Conservation (phyloP, 30 jellyfish, hydroid and myxozoan species). For the Cassiopea xamachana region DNA sequence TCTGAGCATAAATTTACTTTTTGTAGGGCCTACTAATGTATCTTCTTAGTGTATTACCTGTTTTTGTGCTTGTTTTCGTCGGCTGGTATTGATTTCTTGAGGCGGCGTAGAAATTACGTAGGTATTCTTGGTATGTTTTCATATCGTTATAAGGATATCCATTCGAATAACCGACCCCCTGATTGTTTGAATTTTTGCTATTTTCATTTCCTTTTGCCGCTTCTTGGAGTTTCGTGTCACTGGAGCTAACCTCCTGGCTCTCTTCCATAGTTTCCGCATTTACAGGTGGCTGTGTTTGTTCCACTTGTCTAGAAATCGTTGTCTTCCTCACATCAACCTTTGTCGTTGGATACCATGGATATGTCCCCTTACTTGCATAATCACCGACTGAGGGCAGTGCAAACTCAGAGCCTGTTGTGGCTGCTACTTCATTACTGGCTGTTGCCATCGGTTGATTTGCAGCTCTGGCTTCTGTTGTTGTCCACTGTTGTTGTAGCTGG, state of each 20-base stretch:
- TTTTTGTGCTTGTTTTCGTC: neutral
- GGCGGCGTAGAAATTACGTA: constrained; percentile 34
- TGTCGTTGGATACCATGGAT: constrained; percentile 32
- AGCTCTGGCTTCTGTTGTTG: constrained; percentile 28
- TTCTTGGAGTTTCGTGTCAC: neutral
- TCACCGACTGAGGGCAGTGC: constrained; percentile 22
- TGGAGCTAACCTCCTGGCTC: neutral
- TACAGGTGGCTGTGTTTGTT: neutral
- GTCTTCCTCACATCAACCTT: constrained; percentile 23
- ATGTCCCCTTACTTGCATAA: neutral
- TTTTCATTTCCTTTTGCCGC: neutral
- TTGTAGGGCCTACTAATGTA: too few relatives aligned
- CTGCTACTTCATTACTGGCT: neutral
- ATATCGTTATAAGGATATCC: constrained; percentile 58
- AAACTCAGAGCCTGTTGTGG: constrained; percentile 11
- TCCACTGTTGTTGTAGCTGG: constrained; percentile 15
- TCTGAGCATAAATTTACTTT: too few relatives aligned
- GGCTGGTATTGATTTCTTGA: constrained; percentile 24
- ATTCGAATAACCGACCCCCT: neutral
- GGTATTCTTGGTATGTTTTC: constrained; percentile 52
- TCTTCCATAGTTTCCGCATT: neutral
- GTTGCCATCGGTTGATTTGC: constrained; percentile 16
- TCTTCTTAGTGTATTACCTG: neutral
- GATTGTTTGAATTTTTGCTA: neutral
- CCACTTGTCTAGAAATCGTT: constrained; percentile 6